Evolutionary conservation across 1,140 invertebrate species (phyloP).

Genomic region (Anoplolepis gracilipes): DNA sequence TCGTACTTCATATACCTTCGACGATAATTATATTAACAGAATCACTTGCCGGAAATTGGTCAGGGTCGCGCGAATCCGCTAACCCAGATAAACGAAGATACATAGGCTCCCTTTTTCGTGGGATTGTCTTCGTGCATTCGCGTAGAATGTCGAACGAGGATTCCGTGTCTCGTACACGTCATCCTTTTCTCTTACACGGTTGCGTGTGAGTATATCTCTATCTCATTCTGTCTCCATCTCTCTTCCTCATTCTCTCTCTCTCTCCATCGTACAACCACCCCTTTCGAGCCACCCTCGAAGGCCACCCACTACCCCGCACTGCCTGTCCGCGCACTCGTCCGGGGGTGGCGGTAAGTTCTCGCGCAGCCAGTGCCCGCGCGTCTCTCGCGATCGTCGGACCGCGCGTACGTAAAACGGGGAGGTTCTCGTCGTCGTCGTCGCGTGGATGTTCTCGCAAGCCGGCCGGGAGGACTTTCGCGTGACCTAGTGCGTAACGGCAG

Average conservation of each 20-base stretch:
- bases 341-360: slow-evolving; percentile 76
- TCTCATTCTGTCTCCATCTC: neutral
- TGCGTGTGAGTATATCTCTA: neutral
- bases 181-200: slow-evolving; percentile 11
- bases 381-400: slow-evolving; percentile 84
- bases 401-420: slow-evolving; percentile 78
- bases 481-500: neutral
- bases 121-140: slow-evolving; percentile 35
- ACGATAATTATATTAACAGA: neutral
- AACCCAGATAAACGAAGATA: slow-evolving; percentile 63
- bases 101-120: slow-evolving; percentile 30
- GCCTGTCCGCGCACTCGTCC: slow-evolving; percentile 78
- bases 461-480: neutral
- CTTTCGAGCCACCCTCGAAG: slow-evolving; percentile 72
- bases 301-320: slow-evolving; percentile 70
- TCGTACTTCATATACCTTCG: neutral
- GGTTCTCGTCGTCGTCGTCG: slow-evolving; percentile 57
- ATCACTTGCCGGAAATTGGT: slow-evolving; percentile 31
- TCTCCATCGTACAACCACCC: slow-evolving; percentile 62
- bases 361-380: slow-evolving; percentile 84
- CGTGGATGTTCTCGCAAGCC: slow-evolving; percentile 5
- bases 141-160: slow-evolving; percentile 27
- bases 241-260: slow-evolving; percentile 47
- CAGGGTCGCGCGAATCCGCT: slow-evolving; percentile 67
- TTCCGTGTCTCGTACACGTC: slow-evolving; percentile 53